Base-by-base conservation (phyloP, 2,797 vertebrate species). In the Bucorvus abyssinicus region DNA sequence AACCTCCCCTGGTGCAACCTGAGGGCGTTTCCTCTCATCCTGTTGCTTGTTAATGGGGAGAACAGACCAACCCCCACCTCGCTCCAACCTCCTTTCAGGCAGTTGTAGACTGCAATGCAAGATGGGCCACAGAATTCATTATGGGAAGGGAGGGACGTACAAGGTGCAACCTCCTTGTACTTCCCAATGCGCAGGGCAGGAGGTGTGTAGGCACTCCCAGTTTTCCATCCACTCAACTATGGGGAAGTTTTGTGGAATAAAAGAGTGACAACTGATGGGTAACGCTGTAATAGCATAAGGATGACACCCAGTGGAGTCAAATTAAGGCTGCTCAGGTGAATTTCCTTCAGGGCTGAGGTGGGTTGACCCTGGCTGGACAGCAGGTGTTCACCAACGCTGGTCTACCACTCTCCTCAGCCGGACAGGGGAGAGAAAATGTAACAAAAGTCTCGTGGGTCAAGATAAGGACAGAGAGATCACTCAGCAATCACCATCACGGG, bases 131-230 rank as follows among this genome's bases (percentile, higher is more conserved):
- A 59, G 57, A 87, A 84, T 34, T 84, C 40, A 63, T 40, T 44
- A 91, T 0, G 23, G 69, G 47, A 84, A 74, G 47, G 34, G 42
- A 70, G 27, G 9, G 23, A 42, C 0, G 1, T 30, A 44, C 2
- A 2, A 30, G 12, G n/a, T 21, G 49, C 44, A 61, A 11, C 19
- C 7, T 0, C 2, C 42, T 45, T 42, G 10, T 60, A 70, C n/a
- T 23, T 50, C 44, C 26, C 52, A 74, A 30, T 5, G n/a, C 26
- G 40, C 0, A 38, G n/a, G 24, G 32, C 49, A 64, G 36, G 7
- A 9, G 5, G 4, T 38, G 29, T 6, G 45, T 0, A 69, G 26
- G n/a, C 42, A 44, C 27, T 26, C 29, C 26, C 11, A 29, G 30
- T 7, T 65, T 68, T 14, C 38, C 50, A 45, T 24, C 20, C 50